These are phyloP conservation scores for Silurus meridionalis DNA, from an alignment of 2,113 vertebrate genomes.

Conservation along the genomic window DNA sequence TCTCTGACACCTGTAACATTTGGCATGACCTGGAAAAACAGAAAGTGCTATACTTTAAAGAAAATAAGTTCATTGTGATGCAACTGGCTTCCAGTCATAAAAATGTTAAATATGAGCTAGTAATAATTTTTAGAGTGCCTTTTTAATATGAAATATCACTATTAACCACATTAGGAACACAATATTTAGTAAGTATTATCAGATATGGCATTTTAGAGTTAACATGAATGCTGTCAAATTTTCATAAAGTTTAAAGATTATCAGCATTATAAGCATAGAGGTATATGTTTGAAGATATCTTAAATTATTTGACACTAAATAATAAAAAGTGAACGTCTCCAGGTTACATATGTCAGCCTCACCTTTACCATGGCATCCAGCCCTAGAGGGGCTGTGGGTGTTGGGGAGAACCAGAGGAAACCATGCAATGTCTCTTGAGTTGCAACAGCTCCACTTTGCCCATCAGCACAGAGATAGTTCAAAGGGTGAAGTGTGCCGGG, in stretches of 20 bases:
- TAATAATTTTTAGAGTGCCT: background rate
- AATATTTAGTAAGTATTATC: background rate
- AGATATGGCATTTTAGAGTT: no score
- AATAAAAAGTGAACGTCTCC: no score
- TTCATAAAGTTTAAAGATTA: background rate
- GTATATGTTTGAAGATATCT: background rate
- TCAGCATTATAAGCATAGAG: background rate
- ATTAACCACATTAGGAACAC: background rate
- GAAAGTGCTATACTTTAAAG: background rate
- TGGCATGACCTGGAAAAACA: background rate
- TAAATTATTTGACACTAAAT: background rate
- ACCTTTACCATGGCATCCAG: no score
- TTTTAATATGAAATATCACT: background rate
- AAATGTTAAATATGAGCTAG: background rate
- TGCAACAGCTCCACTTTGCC: no score
- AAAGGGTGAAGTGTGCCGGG: no score
- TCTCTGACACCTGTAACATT: background rate
- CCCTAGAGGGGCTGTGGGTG: no score
- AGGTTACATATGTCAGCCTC: no score
- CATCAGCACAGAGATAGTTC: no score
- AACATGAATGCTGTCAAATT: background rate
- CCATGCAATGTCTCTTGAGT: no score
- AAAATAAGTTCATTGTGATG: background rate
- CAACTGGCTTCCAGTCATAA: background rate
- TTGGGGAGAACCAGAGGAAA: no score